A percentile compares a stretch with the other conserved stretches of the same genome.
Evolutionary conservation across 2,797 vertebrate genomes (phyloP).

Genomic region (Acanthopagrus latus): DNA sequence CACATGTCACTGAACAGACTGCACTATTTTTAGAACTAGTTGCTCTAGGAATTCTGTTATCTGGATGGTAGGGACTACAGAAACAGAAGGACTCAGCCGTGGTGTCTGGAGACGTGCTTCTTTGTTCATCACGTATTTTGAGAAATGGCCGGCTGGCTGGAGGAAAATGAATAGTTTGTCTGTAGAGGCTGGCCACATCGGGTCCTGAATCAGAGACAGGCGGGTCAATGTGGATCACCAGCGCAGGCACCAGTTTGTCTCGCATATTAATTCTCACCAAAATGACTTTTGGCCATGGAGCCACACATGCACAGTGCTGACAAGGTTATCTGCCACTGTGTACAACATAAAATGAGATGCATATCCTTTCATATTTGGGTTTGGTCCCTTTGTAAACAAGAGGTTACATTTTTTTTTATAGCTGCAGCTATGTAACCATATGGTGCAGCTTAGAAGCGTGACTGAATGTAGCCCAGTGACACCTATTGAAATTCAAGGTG

Average conservation of each 20-base stretch:
- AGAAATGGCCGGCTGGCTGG: background rate
- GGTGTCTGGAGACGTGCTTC: background rate
- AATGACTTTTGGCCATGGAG: constrained; percentile 10
- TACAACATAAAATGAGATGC: background rate
- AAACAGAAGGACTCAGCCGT: background rate
- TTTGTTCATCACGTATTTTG: background rate
- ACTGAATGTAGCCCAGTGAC: background rate
- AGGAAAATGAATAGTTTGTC: background rate
- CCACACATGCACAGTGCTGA: constrained; percentile 1
- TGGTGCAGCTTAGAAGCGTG: constrained; percentile 20
- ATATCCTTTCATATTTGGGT: background rate
- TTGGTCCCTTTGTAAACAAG: background rate
- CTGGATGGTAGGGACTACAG: background rate
- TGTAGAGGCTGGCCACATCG: constrained; percentile 23
- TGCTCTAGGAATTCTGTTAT: background rate
- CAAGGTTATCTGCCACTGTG: background rate
- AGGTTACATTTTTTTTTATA: background rate
- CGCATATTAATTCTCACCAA: constrained; percentile 36
- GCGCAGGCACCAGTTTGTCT: constrained; percentile 6
- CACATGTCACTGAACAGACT: background rate
- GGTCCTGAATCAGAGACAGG: constrained; percentile 6
- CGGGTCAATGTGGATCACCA: constrained; percentile 34
- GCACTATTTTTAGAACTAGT: background rate
- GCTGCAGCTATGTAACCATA: constrained; percentile 10
- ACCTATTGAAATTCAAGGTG: constrained; percentile 49